Base-by-base conservation (phyloP, 2,888 invertebrate species). In the Cephus pygmeus region DNA sequence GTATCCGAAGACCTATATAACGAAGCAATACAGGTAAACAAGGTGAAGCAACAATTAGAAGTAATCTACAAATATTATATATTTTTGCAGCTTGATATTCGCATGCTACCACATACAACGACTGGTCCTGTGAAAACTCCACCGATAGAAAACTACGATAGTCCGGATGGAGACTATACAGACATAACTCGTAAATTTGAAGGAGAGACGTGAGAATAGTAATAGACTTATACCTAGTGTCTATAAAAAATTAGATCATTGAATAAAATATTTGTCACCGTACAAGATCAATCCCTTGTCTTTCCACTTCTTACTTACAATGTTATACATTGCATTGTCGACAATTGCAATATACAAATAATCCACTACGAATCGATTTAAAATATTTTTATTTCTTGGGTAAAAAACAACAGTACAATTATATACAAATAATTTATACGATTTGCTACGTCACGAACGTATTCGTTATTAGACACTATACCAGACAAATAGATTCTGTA, bases 161-260 rank as follows among this genome's bases (percentile, higher is more conserved):
- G 95, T 73, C 97, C 97, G 0, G 98, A 99, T 92, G 99, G 99
- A 69, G 97, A 98, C 87, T 98, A 98, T 89, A 90, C 94, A 34
- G 96, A 98, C 90, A 92, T 96, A 40, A 95, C 97, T 0, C 96
- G 94, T 90, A 96, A 96, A 76, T 91, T 82, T 76, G 85, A 82
- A 0, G 89, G 87, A 69, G 88, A 89, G 80, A 56, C 56, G 56
- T 56, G 56, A 56, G 2, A 23, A 23, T 23, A 56, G 1, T 9
- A 56, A 56, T 56, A 56, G 9, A 56, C 23, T 56, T 56, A 56
- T 56, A 56, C 9, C 56, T 56, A 56, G 56, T 56, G 23, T 56
- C 23, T 56, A 23, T 56, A 23, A 56, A 56, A 23, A 9, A 9
- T 56, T 56, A 56, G 56, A 56, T 56, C 56, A 56, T 23, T 2